Conservation (phyloP, 2,113 vertebrate genomes). For the Tupaia tana region DNA sequence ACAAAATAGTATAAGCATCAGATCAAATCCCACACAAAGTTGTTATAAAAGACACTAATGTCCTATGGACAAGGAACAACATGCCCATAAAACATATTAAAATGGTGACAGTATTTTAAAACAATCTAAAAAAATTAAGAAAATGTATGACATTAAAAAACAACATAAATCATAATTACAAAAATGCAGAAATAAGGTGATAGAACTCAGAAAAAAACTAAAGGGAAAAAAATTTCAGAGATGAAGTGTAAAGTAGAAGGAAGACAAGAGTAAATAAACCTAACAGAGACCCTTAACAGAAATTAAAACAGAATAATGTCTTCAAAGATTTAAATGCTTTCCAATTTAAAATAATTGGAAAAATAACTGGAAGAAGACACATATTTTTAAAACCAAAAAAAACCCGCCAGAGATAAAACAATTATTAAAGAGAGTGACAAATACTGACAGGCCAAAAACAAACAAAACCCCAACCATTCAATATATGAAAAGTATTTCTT, state of each 20-base stretch:
- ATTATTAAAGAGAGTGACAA: neutral
- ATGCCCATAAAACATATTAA: neutral
- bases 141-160: neutral
- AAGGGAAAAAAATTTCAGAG: neutral
- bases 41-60: neutral
- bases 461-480: neutral
- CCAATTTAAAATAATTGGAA: neutral
- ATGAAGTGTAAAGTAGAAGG: slow-evolving; percentile 41
- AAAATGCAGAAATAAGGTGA: neutral
- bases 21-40: neutral
- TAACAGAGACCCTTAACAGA: neutral
- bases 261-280: neutral
- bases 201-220: neutral
- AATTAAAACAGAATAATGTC: neutral
- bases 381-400: neutral
- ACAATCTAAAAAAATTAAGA: slow-evolving; percentile 28
- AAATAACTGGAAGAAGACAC: neutral
- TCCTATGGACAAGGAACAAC: neutral
- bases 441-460: neutral
- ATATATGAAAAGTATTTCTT: neutral
- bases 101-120: slow-evolving; percentile 23
- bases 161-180: neutral
- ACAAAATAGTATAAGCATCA: neutral
- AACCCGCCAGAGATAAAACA: neutral
- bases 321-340: slow-evolving; percentile 12